phyloP scores from a whole-genome alignment of 2,888 invertebrate species.

The Dendrolimus houi region DNA sequence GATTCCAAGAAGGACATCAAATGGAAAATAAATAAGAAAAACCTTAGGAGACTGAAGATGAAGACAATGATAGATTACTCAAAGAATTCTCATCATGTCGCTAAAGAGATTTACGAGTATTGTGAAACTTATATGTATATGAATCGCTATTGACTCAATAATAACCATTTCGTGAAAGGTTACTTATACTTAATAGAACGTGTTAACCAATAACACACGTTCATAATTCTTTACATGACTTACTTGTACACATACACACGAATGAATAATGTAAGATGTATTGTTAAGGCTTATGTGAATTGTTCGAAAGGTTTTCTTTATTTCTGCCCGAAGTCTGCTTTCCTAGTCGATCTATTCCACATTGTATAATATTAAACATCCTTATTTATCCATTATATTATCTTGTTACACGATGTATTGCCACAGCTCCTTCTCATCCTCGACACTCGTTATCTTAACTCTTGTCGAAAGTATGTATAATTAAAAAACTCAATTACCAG shows the following conservation, averaged over 20 bases:
- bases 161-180: neutral
- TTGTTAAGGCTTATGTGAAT: slow-evolving; percentile 2
- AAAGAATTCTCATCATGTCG: neutral
- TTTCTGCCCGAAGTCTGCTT: too few relatives aligned
- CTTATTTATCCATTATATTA: too few relatives aligned
- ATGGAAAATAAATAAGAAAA: too few relatives aligned
- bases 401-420: too few relatives aligned
- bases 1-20: too few relatives aligned
- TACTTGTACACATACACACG: neutral
- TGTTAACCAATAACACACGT: neutral
- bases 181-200: neutral
- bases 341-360: too few relatives aligned
- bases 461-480: slow-evolving; percentile 23
- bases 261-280: neutral
- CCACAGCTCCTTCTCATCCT: too few relatives aligned
- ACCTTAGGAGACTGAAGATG: neutral
- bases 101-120: neutral
- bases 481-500: slow-evolving; percentile 48
- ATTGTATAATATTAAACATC: too few relatives aligned
- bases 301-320: too few relatives aligned
- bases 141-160: neutral
- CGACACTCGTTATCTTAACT: slow-evolving; percentile 9
- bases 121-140: neutral
- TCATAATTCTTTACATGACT: neutral
- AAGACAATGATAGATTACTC: neutral